A percentile compares a stretch with the other conserved stretches of the same genome.
Evolutionary conservation across 2,888 invertebrate species (phyloP).

Genomic region (Oligia fasciuncula): DNA sequence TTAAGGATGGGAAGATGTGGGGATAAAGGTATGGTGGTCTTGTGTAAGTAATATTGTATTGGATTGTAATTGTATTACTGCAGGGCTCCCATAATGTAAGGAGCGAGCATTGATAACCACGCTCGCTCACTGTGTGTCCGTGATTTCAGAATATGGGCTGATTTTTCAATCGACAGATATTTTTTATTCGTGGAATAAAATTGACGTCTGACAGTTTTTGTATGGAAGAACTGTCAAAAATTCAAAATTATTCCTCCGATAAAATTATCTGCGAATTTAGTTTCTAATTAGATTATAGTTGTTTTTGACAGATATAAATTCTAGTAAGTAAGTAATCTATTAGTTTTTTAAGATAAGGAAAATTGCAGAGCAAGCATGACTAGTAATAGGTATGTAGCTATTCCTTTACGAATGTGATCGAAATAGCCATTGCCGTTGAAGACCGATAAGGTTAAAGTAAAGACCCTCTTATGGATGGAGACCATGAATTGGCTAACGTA

Average conservation of each 20-base stretch:
- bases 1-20: slow-evolving; percentile 54
- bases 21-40: slow-evolving; percentile 43
- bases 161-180: too few relatives aligned
- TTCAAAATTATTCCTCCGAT: too few relatives aligned
- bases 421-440: neutral
- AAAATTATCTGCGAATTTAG: neutral
- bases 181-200: too few relatives aligned
- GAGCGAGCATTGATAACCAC: neutral
- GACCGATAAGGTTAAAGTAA: neutral
- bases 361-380: neutral
- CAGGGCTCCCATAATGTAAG: neutral
- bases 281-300: neutral
- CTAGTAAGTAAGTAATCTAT: neutral
- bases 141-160: neutral
- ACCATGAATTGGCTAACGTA: neutral
- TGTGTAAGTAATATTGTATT: slow-evolving; percentile 33
- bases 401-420: neutral
- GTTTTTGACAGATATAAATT: neutral
- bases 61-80: slow-evolving; percentile 31
- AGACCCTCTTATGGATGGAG: too few relatives aligned
- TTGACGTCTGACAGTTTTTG: too few relatives aligned
- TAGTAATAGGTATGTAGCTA: neutral
- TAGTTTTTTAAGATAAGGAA: neutral
- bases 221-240: too few relatives aligned
- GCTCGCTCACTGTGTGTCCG: neutral